phyloP scores from a whole-genome alignment of 2,888 invertebrate species.

The Enchytraeus crypticus region DNA sequence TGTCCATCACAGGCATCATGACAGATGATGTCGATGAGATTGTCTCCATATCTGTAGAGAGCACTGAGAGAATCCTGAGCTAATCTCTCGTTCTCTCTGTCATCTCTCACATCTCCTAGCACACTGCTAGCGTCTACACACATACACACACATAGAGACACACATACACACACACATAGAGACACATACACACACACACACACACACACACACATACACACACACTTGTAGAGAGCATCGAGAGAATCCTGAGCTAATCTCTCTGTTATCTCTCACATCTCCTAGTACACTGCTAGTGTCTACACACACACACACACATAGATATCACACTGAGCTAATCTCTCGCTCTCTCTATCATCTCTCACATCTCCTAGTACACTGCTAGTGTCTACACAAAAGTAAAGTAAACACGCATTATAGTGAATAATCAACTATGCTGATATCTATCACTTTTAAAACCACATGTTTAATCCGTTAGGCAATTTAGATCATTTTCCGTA shows the following conservation, averaged over 20 bases:
- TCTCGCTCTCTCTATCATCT: conserved; percentile 42
- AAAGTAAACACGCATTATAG: too few relatives aligned
- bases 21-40: conserved; percentile 70
- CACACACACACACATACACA: neutral
- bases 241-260: conserved; percentile 49
- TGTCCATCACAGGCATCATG: conserved; percentile 80
- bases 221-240: conserved; percentile 64
- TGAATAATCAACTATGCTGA: too few relatives aligned
- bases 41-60: conserved; percentile 68
- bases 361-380: conserved; percentile 22
- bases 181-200: neutral
- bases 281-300: too few relatives aligned
- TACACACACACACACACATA: too few relatives aligned
- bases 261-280: neutral
- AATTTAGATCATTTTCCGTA: too few relatives aligned
- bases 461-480: too few relatives aligned
- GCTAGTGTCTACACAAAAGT: conserved; percentile 15
- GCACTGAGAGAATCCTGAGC: conserved; percentile 55
- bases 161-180: too few relatives aligned
- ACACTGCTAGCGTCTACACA: conserved; percentile 19
- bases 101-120: conserved; percentile 25
- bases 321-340: too few relatives aligned
- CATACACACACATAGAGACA: too few relatives aligned
- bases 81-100: conserved; percentile 45
- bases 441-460: too few relatives aligned